Conservation (phyloP, 2,113 vertebrate genomes). For the Colaptes auratus region DNA sequence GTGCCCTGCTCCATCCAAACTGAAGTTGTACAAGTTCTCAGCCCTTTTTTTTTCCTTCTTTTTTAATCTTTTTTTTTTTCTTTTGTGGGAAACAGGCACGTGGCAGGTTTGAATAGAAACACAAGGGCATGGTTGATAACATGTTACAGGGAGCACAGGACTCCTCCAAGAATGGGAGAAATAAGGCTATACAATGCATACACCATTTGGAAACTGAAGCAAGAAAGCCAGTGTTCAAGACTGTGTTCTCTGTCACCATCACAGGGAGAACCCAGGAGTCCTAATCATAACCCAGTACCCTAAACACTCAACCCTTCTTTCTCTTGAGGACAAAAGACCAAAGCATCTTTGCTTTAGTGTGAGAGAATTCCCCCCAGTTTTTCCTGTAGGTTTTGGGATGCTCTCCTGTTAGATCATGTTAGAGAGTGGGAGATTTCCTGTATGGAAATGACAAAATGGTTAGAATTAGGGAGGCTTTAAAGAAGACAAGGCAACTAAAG, state of each 20-base stretch:
- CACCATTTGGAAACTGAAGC: background rate
- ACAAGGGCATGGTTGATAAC: background rate
- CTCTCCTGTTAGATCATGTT: background rate
- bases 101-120: fast-evolving
- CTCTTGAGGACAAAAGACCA: background rate
- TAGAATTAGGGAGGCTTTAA: background rate
- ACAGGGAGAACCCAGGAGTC: background rate
- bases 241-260: background rate
- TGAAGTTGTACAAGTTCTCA: background rate
- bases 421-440: fast-evolving
- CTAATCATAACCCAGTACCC: background rate
- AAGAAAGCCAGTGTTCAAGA: fast-evolving
- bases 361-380: background rate
- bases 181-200: background rate
- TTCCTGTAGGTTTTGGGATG: background rate
- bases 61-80: no score
- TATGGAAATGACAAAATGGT: background rate
- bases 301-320: background rate
- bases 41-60: background rate
- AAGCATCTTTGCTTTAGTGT: background rate
- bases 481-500: background rate
- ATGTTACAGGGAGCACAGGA: background rate
- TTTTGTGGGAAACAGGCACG: background rate
- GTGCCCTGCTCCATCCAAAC: background rate
- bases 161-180: background rate